These are phyloP conservation scores for Percopsis transmontana DNA, from an alignment of 2,113 vertebrate genomes.

Conservation along the genomic window DNA sequence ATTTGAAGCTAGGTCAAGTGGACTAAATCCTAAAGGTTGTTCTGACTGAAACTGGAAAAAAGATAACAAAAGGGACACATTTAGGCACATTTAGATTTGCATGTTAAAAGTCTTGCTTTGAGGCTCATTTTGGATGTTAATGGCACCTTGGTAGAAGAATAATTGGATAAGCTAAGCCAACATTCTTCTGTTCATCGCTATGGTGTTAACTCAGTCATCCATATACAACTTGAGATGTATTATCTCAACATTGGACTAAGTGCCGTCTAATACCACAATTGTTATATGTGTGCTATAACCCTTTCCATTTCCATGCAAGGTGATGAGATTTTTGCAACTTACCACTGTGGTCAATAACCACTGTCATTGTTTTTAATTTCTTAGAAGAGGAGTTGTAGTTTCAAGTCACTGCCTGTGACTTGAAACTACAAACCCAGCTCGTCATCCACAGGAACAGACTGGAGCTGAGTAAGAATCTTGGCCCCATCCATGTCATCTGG, in stretches of 20 bases:
- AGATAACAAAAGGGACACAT: not conserved
- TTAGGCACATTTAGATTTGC: slow-evolving; percentile 24
- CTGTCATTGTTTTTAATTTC: slow-evolving; percentile 2
- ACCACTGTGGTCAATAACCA: too few species aligned
- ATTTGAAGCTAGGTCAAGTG: slow-evolving; percentile 3
- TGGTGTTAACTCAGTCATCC: not conserved
- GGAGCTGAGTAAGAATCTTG: slow-evolving; percentile 88
- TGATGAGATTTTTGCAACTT: not conserved
- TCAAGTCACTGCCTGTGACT: not conserved
- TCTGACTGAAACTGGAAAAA: slow-evolving; percentile 19
- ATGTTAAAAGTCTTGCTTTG: not conserved
- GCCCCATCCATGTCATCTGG: slow-evolving; percentile 79
- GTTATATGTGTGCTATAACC: slow-evolving; percentile 1
- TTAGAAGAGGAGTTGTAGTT: not conserved
- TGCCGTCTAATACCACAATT: slow-evolving; percentile 8
- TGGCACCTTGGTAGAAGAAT: not conserved
- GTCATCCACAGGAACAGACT: slow-evolving; percentile 88
- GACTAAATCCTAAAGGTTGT: slow-evolving; percentile 8
- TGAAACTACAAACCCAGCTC: slow-evolving; percentile 76
- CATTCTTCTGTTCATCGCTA: not conserved
- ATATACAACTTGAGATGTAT: slow-evolving; percentile 8
- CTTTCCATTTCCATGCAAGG: not conserved
- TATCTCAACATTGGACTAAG: not conserved
- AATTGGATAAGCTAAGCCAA: not conserved
- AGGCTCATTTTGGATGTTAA: not conserved